These are phyloP conservation scores for Pelecanus crispus DNA, from an alignment of 2,113 vertebrate species.

Conservation along the genomic window DNA sequence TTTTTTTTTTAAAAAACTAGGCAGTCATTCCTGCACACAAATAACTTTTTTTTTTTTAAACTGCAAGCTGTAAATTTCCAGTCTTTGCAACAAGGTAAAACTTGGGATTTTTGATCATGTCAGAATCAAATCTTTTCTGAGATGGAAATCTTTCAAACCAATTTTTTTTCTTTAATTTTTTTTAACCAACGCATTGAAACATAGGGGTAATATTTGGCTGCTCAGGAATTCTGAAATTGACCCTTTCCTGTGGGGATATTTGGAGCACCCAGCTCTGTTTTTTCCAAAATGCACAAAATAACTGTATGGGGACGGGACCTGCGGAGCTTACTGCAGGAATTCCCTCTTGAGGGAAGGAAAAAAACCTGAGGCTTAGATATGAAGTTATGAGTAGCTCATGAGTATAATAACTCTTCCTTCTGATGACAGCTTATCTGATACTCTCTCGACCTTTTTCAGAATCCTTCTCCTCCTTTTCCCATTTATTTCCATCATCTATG, in stretches of 20 bases:
- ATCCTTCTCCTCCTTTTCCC: background rate
- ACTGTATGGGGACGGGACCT: background rate
- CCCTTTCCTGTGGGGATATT: background rate
- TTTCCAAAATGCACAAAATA: background rate
- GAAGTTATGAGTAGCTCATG: background rate
- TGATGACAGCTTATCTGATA: background rate
- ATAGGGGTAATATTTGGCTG: background rate
- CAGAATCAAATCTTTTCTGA: background rate
- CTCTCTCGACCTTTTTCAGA: background rate
- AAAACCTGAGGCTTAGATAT: background rate
- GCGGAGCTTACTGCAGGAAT: background rate
- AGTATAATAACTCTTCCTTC: background rate
- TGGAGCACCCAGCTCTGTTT: background rate
- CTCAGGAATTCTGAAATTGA: background rate
- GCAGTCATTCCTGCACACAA: background rate
- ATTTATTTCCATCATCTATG: background rate
- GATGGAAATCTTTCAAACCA: background rate
- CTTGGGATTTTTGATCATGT: background rate
- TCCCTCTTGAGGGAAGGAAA: background rate
- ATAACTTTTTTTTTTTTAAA: background rate
- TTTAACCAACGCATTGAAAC: background rate
- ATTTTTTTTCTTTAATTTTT: background rate
- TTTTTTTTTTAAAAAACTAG: too few relatives aligned
- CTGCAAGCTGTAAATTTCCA: background rate
- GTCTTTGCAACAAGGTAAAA: background rate